Percentiles rank a stretch among this genome's conserved stretches.
Conservation (phyloP, 2,113 vertebrate species). For the Nothocercus julius region DNA sequence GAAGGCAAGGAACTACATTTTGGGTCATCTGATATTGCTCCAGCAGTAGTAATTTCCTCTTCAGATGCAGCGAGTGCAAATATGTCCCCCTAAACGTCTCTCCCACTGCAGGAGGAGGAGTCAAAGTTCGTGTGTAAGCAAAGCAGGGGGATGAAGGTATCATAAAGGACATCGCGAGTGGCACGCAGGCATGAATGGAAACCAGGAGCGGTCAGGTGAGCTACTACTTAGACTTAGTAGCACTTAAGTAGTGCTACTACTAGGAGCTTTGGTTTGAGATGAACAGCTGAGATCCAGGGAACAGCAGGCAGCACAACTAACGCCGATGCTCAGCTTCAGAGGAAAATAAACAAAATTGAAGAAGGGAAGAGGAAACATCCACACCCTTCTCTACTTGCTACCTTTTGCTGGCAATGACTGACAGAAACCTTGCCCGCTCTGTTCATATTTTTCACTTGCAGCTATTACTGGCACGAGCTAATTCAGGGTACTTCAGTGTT, state of each 20-base stretch:
- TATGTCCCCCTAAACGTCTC: background rate
- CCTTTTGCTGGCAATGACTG: background rate
- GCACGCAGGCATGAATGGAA: background rate
- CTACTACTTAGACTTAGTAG: background rate
- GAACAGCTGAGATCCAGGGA: background rate
- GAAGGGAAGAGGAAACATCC: background rate
- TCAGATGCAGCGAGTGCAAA: background rate
- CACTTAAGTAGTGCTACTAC: too few relatives aligned
- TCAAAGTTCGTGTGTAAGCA: background rate
- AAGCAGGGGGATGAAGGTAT: background rate
- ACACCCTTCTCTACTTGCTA: background rate
- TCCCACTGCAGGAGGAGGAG: background rate
- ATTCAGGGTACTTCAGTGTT: background rate
- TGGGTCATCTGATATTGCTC: background rate
- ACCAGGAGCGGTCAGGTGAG: background rate
- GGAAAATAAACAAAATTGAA: background rate
- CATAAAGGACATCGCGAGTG: background rate
- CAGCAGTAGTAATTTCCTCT: background rate
- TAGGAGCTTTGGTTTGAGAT: background rate
- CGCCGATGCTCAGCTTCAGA: background rate
- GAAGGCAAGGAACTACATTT: background rate
- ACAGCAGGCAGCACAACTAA: background rate
- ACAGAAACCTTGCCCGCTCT: background rate
- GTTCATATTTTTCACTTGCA: background rate
- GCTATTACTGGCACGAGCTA: background rate